Conservation (phyloP, 2,888 invertebrate species). For the Archaeoteleia sp. region DNA sequence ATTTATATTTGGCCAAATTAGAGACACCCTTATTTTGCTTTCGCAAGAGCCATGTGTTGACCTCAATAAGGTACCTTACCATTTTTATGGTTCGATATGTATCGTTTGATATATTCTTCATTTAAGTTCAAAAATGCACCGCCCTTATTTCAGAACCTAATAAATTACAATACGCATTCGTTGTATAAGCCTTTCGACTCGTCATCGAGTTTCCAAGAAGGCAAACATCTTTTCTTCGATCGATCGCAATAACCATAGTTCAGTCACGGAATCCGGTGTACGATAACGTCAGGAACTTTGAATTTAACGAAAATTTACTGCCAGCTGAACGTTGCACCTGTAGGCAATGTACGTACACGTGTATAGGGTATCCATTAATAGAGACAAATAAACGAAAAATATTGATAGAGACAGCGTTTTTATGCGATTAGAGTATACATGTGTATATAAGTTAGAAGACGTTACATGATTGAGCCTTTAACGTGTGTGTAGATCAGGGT, state of each 20-base stretch:
- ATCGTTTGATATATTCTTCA: too few species aligned
- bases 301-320: slow-evolving; percentile 53
- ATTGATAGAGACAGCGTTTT: slow-evolving; percentile 25
- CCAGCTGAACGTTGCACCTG: slow-evolving; percentile 52
- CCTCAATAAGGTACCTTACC: too few species aligned
- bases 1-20: too few species aligned
- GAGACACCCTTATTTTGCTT: too few species aligned
- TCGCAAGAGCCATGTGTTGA: too few species aligned
- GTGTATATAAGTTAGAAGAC: slow-evolving; percentile 17
- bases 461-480: slow-evolving; percentile 41
- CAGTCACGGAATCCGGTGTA: slow-evolving; percentile 35
- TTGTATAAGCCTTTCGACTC: slow-evolving; percentile 21
- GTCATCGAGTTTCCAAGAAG: slow-evolving; percentile 35
- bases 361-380: slow-evolving; percentile 26
- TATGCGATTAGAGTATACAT: slow-evolving; percentile 5
- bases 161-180: slow-evolving; percentile 1
- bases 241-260: slow-evolving; percentile 48
- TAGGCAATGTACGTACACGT: slow-evolving; percentile 12
- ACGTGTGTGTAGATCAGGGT: slow-evolving; percentile 7
- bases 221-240: slow-evolving; percentile 41
- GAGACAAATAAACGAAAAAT: slow-evolving; percentile 36
- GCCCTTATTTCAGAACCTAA: slow-evolving; percentile 5
- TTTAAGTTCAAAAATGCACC: neutral
- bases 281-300: slow-evolving; percentile 39
- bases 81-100: too few species aligned